phyloP scores from a whole-genome alignment of 1,140 invertebrate species.

The Zaprionus lachaisei region DNA sequence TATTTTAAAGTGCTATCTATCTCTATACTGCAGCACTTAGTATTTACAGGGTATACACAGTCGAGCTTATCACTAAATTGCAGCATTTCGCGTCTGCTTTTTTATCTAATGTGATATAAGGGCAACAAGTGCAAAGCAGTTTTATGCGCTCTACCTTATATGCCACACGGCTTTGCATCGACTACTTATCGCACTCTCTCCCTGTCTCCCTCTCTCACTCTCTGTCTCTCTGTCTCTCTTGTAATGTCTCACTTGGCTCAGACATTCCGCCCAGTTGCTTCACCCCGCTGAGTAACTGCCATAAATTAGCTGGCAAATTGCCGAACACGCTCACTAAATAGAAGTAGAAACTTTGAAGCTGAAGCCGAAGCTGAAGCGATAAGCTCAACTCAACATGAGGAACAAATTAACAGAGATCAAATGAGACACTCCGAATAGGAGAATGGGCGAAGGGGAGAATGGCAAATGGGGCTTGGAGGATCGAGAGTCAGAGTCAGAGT shows the following conservation, averaged over 20 bases:
- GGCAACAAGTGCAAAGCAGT: slow-evolving; percentile 3
- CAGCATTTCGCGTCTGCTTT: not conserved
- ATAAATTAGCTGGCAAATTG: slow-evolving; percentile 72
- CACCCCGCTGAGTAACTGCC: slow-evolving; percentile 60
- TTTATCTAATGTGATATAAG: not conserved
- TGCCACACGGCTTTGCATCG: not conserved
- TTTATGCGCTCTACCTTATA: not conserved
- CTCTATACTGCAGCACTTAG: not conserved
- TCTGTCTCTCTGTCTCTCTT: slow-evolving; percentile 2
- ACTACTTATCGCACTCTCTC: not conserved
- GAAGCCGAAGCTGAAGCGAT: slow-evolving; percentile 28
- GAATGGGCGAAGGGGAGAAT: slow-evolving; percentile 21
- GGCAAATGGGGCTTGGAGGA: slow-evolving; percentile 40
- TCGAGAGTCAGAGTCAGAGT: slow-evolving; percentile 7
- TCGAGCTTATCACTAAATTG: not conserved
- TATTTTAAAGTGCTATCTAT: not conserved
- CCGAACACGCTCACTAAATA: slow-evolving; percentile 48
- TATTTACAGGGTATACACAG: not conserved
- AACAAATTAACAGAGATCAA: slow-evolving; percentile 74
- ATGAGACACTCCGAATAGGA: slow-evolving; percentile 54
- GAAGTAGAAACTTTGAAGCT: slow-evolving; percentile 53
- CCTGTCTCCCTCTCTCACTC: not conserved
- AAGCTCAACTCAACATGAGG: slow-evolving; percentile 41
- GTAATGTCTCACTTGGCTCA: slow-evolving; percentile 67
- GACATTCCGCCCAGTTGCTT: slow-evolving; percentile 33